Base-by-base conservation (phyloP, 1,140 invertebrate genomes). In the Temnothorax nylanderi region DNA sequence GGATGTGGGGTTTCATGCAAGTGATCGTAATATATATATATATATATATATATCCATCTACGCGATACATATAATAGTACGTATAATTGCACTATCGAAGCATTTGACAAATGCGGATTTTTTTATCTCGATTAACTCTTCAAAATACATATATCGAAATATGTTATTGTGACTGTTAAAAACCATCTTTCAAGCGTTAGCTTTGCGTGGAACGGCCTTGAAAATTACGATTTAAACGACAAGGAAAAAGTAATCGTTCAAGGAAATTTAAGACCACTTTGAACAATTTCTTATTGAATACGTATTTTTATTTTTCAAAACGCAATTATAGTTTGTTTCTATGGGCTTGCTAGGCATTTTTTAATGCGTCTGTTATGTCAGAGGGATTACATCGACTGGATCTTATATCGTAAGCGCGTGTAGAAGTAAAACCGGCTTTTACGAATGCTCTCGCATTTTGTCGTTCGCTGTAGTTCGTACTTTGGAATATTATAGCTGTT, bases 271-370 rank as follows among this genome's bases (percentile, higher is more conserved):
- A 58, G 47, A 82, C 18, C 78, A 72, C 51, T 74, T 58, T 21
- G n/a, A 58, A 47, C 69, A 74, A 58, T 60, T 58, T 74, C 44
- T 74, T 84, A 74, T 75, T 32, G 32, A 84, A 49, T 74, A 74
- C 26, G 41, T 44, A 60, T 49, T 44, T 60, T 74, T 84, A 71
- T 71, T 84, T 74, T 49, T 71, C 41, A 62, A 58, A 62, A 74
- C 18, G 54, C 5, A 72, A 56, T 84, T 60, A 16, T 82, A 71
- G 21, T 72, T 32, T 5, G 41, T 18, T 32, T 72, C n/a, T 60
- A 41, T 41, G 41, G 47, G 21, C 16, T 74, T 16, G 56, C 26
- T 13, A 49, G n/a, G 18, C 47, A 47, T 54, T 34, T 72, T 60
- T 26, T 21, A 72, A 74, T 71, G 21, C 54, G 21, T 26, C 11